These are phyloP conservation scores for Drosophila tani DNA, from an alignment of 1,140 invertebrate species.

Conservation along the genomic window DNA sequence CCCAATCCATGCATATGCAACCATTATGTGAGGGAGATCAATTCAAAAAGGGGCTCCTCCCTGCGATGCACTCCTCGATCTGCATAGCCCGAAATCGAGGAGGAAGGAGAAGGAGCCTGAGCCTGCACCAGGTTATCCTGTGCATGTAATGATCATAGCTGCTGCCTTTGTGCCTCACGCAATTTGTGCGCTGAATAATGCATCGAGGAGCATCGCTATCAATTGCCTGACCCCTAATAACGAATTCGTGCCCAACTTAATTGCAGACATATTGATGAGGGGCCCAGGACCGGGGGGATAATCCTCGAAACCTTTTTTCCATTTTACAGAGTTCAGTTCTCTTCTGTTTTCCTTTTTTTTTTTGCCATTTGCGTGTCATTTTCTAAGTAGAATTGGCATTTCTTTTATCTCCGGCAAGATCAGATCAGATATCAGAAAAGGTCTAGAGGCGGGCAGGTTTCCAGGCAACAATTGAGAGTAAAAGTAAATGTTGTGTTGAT, in stretches of 20 bases:
- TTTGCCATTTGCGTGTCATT: conserved; percentile 80
- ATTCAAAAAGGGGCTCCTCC: conserved; percentile 12
- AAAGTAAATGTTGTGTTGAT: conserved; percentile 76
- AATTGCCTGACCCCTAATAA: conserved; percentile 67
- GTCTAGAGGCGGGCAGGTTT: conserved; percentile 6
- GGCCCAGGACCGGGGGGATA: conserved; percentile 30
- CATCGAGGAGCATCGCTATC: conserved; percentile 44
- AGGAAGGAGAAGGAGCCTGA: conserved; percentile 20
- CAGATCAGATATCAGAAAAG: conserved; percentile 78
- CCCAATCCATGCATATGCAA: conserved; percentile 26
- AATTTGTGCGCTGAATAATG: conserved; percentile 49
- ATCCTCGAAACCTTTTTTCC: conserved; percentile 50
- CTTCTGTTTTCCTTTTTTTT: conserved; percentile 25
- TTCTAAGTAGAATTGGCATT: conserved; percentile 77
- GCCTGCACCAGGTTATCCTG: conserved; percentile 56
- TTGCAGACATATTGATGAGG: conserved; percentile 67
- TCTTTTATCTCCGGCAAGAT: conserved; percentile 51
- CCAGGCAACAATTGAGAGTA: conserved; percentile 66
- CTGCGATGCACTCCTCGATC: no score
- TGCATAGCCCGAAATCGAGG: conserved; percentile 16
- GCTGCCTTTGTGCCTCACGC: conserved; percentile 56
- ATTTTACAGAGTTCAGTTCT: conserved; percentile 15
- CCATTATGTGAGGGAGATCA: conserved; percentile 47
- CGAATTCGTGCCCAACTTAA: conserved; percentile 68
- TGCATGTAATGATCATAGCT: conserved; percentile 54